Percentiles rank a stretch among this genome's conserved stretches.
These are phyloP conservation scores for Nycticebus coucang DNA, from an alignment of 2,113 vertebrate species.

Conservation along the genomic window DNA sequence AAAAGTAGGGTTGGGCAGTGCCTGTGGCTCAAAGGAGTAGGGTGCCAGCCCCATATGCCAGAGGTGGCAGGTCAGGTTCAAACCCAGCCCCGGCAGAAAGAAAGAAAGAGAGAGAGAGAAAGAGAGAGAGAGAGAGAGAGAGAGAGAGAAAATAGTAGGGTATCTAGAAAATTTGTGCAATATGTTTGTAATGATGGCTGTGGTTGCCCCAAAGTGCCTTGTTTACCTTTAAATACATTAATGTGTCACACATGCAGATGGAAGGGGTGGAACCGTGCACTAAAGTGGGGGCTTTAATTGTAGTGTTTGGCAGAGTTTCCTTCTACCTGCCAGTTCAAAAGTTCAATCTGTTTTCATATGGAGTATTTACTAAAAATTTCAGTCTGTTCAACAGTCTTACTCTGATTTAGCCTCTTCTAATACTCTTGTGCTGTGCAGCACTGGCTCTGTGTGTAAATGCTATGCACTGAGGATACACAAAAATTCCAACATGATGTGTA, in stretches of 20 bases:
- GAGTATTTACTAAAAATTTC: slow-evolving; percentile 86
- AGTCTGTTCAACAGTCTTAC: slow-evolving; percentile 93
- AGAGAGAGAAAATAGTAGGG: slow-evolving; percentile 71
- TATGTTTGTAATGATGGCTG: slow-evolving; percentile 93
- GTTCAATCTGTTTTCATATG: slow-evolving; percentile 90
- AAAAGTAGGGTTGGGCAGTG: slow-evolving; percentile 73
- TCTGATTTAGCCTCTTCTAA: slow-evolving; percentile 93
- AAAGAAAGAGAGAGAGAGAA: no score
- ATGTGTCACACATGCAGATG: slow-evolving; percentile 89
- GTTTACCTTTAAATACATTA: slow-evolving; percentile 91
- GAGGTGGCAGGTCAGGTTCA: no score
- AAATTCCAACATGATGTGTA: slow-evolving; percentile 88
- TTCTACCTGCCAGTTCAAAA: slow-evolving; percentile 86
- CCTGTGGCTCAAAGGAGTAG: no score
- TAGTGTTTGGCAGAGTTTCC: slow-evolving; percentile 86
- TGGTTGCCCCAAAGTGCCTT: slow-evolving; percentile 96
- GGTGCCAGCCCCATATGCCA: no score
- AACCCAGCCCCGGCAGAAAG: no score
- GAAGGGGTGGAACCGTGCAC: slow-evolving; percentile 92
- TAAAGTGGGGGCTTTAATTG: slow-evolving; percentile 89
- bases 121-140: no score
- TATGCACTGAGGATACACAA: slow-evolving; percentile 95
- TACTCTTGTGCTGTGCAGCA: slow-evolving; percentile 94
- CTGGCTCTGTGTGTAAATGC: slow-evolving; percentile 95
- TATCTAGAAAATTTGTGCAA: slow-evolving; percentile 92